phyloP scores from a whole-genome alignment of 2,113 vertebrate species.

The Isichthys henryi region DNA sequence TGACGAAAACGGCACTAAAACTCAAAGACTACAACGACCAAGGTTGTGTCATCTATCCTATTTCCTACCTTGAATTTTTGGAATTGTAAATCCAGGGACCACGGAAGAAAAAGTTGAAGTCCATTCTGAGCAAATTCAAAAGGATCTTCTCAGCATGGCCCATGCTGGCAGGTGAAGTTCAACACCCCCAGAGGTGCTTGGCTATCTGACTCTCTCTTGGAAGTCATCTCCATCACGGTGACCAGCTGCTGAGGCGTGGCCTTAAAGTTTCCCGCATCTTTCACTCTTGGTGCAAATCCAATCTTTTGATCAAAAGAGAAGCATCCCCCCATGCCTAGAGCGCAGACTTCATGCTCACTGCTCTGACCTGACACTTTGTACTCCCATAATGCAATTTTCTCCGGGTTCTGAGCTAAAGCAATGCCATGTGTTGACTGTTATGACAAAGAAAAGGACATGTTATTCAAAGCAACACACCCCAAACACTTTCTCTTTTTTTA shows the following conservation, averaged over 20 bases:
- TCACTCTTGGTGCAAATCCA: conserved; percentile 38
- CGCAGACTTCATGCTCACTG: conserved; percentile 20
- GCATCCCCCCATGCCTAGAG: conserved; percentile 44
- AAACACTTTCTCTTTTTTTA: neutral
- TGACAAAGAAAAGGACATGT: neutral
- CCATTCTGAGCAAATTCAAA: neutral
- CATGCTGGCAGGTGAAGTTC: conserved; percentile 14
- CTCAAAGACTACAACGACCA: neutral
- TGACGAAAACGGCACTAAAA: conserved; percentile 39
- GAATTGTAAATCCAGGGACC: neutral
- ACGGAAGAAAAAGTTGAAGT: neutral
- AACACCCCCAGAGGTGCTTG: neutral
- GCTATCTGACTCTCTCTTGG: conserved; percentile 21
- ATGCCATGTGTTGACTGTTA: neutral
- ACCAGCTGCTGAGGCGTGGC: conserved; percentile 36
- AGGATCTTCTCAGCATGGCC: neutral
- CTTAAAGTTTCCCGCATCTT: conserved; percentile 42
- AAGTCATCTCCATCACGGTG: conserved; percentile 2
- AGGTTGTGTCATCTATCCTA: conserved; percentile 48
- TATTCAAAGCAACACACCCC: neutral
- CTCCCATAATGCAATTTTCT: neutral
- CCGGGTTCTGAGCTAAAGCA: neutral
- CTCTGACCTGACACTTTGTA: neutral
- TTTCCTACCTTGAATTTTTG: conserved; percentile 31
- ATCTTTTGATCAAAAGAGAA: conserved; percentile 48